Conservation (phyloP, 2,113 vertebrate genomes). For the Anolis sagrei region DNA sequence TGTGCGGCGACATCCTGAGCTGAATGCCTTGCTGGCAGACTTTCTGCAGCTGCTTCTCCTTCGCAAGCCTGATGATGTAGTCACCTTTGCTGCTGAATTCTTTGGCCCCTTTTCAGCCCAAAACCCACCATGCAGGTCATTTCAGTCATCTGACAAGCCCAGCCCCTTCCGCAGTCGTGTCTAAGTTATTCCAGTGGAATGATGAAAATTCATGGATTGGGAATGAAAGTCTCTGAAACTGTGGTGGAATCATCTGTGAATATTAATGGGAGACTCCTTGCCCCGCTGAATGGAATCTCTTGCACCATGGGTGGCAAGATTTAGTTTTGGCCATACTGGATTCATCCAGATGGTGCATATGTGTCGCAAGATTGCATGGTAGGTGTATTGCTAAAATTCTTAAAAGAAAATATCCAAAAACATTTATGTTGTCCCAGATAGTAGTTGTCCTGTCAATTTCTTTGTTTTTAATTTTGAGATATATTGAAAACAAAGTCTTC, state of each 20-base stretch:
- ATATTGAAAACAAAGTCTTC: no score
- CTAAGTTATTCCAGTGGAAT: neutral
- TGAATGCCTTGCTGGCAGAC: slow-evolving; percentile 82
- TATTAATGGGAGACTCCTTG: neutral
- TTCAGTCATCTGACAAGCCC: slow-evolving; percentile 26
- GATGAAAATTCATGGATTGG: neutral
- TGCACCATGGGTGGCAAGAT: neutral
- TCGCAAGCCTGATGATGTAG: slow-evolving; percentile 83
- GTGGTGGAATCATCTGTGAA: neutral
- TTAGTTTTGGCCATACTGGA: no score
- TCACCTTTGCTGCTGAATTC: slow-evolving; percentile 85
- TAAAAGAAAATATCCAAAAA: no score
- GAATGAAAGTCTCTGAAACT: neutral
- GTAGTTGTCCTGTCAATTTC: no score
- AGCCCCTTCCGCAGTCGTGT: slow-evolving; percentile 38
- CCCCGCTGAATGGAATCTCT: neutral
- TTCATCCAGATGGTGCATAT: no score
- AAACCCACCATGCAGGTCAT: neutral
- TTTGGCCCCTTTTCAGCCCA: slow-evolving; percentile 78
- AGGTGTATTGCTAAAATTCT: no score
- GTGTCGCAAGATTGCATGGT: no score
- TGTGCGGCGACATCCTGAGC: slow-evolving; percentile 85
- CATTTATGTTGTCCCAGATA: no score
- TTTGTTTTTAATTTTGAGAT: no score
- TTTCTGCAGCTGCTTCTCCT: slow-evolving; percentile 90